phyloP scores from a whole-genome alignment of 2,888 invertebrate genomes.

The Meganola albula region DNA sequence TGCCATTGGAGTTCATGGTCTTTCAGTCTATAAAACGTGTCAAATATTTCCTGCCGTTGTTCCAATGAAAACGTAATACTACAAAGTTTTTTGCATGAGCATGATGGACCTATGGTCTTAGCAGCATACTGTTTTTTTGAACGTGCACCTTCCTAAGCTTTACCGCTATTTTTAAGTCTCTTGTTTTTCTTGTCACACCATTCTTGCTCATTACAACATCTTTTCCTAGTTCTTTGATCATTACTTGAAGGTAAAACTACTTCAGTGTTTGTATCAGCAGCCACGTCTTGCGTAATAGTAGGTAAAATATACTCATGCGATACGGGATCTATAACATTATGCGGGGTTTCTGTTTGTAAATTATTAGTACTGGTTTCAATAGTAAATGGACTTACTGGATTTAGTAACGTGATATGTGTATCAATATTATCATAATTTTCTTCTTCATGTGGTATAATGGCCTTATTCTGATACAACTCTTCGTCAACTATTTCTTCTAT shows the following conservation, averaged over 20 bases:
- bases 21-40: not conserved
- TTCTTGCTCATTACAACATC: not conserved
- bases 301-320: no score
- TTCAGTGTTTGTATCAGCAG: not conserved
- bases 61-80: not conserved
- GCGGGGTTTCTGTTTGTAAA: no score
- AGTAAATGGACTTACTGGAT: not conserved
- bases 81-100: not conserved
- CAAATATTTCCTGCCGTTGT: not conserved
- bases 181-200: not conserved
- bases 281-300: not conserved
- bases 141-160: not conserved
- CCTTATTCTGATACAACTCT: no score
- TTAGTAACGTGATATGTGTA: not conserved
- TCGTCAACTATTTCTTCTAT: not conserved
- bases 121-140: not conserved
- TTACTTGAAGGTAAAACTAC: not conserved
- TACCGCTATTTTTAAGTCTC: not conserved
- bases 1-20: not conserved
- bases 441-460: conserved; percentile 1
- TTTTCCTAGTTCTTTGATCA: not conserved
- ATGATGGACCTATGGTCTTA: not conserved
- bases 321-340: no score
- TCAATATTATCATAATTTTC: not conserved
- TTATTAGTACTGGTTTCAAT: not conserved